A percentile compares a stretch with the other conserved stretches of the same genome.
Evolutionary conservation across 2,888 invertebrate genomes (phyloP).

Genomic region (Tipula helvola): DNA sequence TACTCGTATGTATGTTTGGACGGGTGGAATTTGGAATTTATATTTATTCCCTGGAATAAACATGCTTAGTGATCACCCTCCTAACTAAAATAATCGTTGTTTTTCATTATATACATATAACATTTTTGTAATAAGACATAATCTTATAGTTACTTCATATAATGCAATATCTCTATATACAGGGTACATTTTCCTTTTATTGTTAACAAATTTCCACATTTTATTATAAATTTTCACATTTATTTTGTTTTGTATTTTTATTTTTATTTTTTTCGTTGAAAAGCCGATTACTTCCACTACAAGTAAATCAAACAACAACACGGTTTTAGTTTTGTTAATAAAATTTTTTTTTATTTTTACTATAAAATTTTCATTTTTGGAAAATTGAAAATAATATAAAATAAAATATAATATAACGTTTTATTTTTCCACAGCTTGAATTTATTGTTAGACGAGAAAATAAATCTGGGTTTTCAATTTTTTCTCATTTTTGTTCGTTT

Average conservation of each 20-base stretch:
- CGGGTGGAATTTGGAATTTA: not conserved
- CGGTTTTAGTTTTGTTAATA: not conserved
- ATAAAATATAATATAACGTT: not conserved
- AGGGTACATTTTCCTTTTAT: not conserved
- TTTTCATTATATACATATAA: not conserved
- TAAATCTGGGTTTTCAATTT: not conserved
- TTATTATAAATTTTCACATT: not conserved
- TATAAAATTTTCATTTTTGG: not conserved
- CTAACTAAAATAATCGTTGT: not conserved
- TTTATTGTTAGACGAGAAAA: not conserved
- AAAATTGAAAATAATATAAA: not conserved
- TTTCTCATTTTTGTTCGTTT: not conserved
- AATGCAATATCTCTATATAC: not conserved
- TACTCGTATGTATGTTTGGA: too few relatives aligned
- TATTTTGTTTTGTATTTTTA: not conserved
- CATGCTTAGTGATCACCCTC: not conserved
- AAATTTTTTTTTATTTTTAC: not conserved
- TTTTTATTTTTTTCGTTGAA: not conserved
- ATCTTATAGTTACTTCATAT: not conserved
- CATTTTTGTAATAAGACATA: not conserved
- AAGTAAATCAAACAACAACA: not conserved
- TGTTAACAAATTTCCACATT: not conserved
- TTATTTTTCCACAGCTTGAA: not conserved
- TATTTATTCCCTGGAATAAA: too few relatives aligned
- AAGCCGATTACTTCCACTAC: not conserved